Evolutionary conservation across 2,888 invertebrate species (phyloP), one percentile per base, ranked within the genome.

Genomic region (Heliconius ismenius): DNA sequence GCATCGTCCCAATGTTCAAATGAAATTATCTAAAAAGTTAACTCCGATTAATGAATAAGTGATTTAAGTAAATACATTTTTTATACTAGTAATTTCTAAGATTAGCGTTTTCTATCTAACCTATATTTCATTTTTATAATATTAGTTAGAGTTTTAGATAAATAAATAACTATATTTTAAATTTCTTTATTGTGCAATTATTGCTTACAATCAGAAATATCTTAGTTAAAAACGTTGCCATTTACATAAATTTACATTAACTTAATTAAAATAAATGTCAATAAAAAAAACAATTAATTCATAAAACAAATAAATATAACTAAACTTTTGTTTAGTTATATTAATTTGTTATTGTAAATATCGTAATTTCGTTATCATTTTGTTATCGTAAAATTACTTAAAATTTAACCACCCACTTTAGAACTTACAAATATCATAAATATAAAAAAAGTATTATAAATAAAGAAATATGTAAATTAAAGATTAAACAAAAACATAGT

Each of bases 391-490:
- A 58, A n/a, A 58, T 58, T n/a, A n/a, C n/a, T 21, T n/a, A 58
- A n/a, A 58, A n/a, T 58, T 58, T n/a, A 58, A 58, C 58, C 58
- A 58, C n/a, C 11, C 11, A 58, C n/a, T n/a, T 58, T 24, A 62
- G 15, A 26, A 15, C 60, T 24, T 11, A 13, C 24, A 4, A 13
- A 3, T 24, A n/a, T 24, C 28, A 49, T 28, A 21, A 4, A 69
- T 49, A 10, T 28, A 49, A 49, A 49, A n/a, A 32, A 65, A 65
- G 21, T 18, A 65, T 82, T 82, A 84, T 83, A 82, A 81, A n/a
- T 21, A 21, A 21, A 49, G 4, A 2, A 49, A 6, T 49, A 43
- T 7, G 21, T 21, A 43, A 49, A 18, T 80, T 83, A 84, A 70
- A 65, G 11, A 26, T 24, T 39, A 62, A 49, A 49, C 3, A 49